Evolutionary conservation across 2,888 invertebrate genomes (phyloP), one percentile per base, ranked within the genome.

Genomic region (Leucoptera coffeella): DNA sequence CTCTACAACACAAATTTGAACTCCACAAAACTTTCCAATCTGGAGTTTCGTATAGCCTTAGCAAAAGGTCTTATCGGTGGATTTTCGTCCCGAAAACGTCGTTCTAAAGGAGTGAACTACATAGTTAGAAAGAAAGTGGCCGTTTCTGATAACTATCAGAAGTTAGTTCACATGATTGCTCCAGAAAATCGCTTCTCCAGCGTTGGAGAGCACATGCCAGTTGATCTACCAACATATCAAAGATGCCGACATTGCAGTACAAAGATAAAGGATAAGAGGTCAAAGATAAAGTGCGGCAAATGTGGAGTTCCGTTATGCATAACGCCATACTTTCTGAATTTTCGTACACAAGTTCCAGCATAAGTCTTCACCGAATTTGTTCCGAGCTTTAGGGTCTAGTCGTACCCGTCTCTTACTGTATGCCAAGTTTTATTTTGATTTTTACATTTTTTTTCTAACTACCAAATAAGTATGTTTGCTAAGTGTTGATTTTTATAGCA

Each of bases 191-290:
- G 37, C 12, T 35, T 27, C 26, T 15, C 14, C 15, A 36, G 36
- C 20, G 37, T 41, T 15, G 38, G 38, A 14, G 35, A 33, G n/a
- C 40, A 42, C 27, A 33, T 36, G 31, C 32, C 29, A 24, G 15
- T 9, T 13, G 15, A 15, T 8, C 10, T 25, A 9, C 15, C 15
- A 6, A 10, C 15, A 11, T 25, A 25, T 14, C 12, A 14, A 15
- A 7, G 25, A 6, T 32, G 32, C 14, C 11, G 12, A 26, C 23
- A 22, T 10, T 34, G 32, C 30, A 36, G 36, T 29, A 34, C 29
- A 6, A 32, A 33, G 26, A 27, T 26, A 10, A 26, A 30, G 15
- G 23, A 31, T 27, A 36, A 34, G 24, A 15, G 30, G 15, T 25
- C 26, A 15, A 32, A 34, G 26, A 34, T 35, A 25, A 15, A 23